phyloP scores from a whole-genome alignment of 2,113 vertebrate species.

The Falcunculus frontatus region DNA sequence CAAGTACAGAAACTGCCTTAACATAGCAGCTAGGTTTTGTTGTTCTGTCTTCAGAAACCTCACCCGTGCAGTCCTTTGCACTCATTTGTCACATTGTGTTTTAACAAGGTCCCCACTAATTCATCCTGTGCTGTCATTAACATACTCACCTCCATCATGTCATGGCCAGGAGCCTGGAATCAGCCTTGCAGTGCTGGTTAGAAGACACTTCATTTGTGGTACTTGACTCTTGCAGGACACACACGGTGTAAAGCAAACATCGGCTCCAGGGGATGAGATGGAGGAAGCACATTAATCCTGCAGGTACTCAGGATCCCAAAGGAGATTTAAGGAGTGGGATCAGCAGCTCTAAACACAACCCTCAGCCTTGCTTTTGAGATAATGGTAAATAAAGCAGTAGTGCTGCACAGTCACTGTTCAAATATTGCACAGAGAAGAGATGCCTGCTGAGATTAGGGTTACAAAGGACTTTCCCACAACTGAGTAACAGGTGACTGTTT shows the following conservation, averaged over 20 bases:
- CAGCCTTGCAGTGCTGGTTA: background rate
- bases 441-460: constrained; percentile 11
- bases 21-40: constrained; percentile 45
- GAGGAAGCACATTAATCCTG: background rate
- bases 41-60: background rate
- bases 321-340: background rate
- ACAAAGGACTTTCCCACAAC: background rate
- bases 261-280: background rate
- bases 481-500: background rate
- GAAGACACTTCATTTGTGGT: background rate
- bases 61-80: background rate
- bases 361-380: background rate
- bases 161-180: background rate
- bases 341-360: background rate
- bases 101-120: background rate
- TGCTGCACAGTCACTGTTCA: background rate
- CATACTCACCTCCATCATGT: background rate
- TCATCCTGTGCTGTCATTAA: background rate
- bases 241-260: background rate
- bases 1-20: constrained; percentile 58
- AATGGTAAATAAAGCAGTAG: background rate
- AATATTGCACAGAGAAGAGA: background rate
- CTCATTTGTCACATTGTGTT: background rate
- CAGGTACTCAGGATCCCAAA: background rate
- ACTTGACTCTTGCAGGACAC: background rate